Evolutionary conservation across 2,888 invertebrate genomes (phyloP).

Genomic region (Idaea aversata): DNA sequence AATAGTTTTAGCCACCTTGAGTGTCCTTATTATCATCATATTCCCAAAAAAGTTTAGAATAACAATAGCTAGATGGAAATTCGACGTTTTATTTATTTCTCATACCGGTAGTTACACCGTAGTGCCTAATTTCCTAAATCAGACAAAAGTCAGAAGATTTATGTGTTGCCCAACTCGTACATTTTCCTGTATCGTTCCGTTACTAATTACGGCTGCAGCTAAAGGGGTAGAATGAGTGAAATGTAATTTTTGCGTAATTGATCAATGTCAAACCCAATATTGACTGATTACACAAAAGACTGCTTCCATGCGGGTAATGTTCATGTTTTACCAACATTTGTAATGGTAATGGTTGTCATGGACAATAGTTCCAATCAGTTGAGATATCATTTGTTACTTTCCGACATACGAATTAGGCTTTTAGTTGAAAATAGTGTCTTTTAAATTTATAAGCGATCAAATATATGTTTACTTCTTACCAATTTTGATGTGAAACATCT

Average conservation of each 20-base stretch:
- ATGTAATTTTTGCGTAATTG: conserved; percentile 25
- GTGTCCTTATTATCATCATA: too few species aligned
- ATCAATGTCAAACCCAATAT: conserved; percentile 32
- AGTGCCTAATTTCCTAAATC: neutral
- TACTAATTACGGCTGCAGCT: conserved; percentile 1
- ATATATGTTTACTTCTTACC: neutral
- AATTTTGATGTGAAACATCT: too few species aligned
- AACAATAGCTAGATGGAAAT: neutral
- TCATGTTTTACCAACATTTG: conserved; percentile 19
- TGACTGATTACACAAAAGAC: conserved; percentile 33
- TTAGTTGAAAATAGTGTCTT: conserved; percentile 19
- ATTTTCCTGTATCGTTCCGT: neutral
- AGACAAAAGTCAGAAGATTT: conserved; percentile 1
- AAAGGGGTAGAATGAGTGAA: conserved; percentile 5
- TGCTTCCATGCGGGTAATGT: conserved; percentile 26
- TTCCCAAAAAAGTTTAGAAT: too few species aligned
- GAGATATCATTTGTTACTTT: conserved; percentile 27
- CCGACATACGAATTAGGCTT: conserved; percentile 21
- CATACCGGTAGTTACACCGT: neutral
- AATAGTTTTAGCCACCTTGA: too few species aligned
- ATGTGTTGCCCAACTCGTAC: neutral
- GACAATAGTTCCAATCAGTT: conserved; percentile 30
- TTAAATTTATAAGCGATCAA: neutral
- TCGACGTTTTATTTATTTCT: neutral
- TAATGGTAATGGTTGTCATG: conserved; percentile 19